Evolutionary conservation across 2,888 invertebrate genomes (phyloP), one percentile per base, ranked within the genome.

Genomic region (Mythimna loreyi): DNA sequence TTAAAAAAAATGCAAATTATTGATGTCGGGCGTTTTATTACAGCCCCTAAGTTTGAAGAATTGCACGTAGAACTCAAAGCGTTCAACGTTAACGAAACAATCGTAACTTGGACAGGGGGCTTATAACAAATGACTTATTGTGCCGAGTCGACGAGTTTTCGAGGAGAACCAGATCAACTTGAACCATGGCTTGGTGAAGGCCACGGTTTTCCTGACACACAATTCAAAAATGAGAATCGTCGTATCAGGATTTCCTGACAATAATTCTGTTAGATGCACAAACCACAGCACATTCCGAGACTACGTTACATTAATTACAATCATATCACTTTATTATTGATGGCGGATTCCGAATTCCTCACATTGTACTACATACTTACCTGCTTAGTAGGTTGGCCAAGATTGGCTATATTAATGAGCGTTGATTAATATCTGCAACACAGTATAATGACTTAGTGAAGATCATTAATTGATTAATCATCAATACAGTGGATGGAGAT

Each of bases 281-380:
- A 8, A 56, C 61, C 58, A 55, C 13, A 21, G 7, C 19, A 65
- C 43, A 57, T 53, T 60, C 57, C 40, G 1, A 1, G 13, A 47
- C 23, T 53, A 49, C 9, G 21, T 25, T 33, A 59, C 69, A 67
- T 61, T 25, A 60, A 72, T 59, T 72, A 62, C 50, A 21, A 45
- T 23, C 16, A 2, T 28, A 62, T 40, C 52, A 52, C 47, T 53
- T 61, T 13, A 53, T 43, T 55, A 66, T 63, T 58, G 50, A 64
- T 61, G 50, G 56, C 21, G 36, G 49, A 68, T 60, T 57, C 43
- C 59, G 53, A 47, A 76, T 61, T 40, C 73, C 73, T 19, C 19
- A 11, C 45, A 57, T 56, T 45, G 60, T 45, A 60, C 43, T 50
- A 36, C 43, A 52, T 28, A 50, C 43, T n/a, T 4, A 67, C 11